phyloP scores from a whole-genome alignment of 2,888 invertebrate genomes.

The Leucozona laternaria region DNA sequence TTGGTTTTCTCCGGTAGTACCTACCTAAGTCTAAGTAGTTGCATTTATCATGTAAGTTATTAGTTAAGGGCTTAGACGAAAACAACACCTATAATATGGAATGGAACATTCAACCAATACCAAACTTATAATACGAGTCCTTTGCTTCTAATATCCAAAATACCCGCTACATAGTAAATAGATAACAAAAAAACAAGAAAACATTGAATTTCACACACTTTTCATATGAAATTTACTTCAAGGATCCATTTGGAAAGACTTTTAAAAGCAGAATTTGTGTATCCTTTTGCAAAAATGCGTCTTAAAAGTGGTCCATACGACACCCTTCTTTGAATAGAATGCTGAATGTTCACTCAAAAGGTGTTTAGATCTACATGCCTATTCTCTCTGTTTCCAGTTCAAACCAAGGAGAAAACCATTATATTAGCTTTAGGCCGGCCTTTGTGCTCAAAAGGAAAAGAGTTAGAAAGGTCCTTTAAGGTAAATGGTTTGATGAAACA shows the following conservation, averaged over 20 bases:
- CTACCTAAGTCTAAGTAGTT: too few species aligned
- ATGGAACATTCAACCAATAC: too few species aligned
- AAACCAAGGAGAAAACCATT: slow-evolving; percentile 37
- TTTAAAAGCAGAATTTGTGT: slow-evolving; percentile 2
- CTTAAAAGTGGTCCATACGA: slow-evolving; percentile 14
- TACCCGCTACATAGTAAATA: too few species aligned
- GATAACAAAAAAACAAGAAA: too few species aligned
- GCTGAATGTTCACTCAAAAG: neutral
- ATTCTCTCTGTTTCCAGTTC: neutral
- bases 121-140: too few species aligned
- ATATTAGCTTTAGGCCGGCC: slow-evolving; percentile 40
- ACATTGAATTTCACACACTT: too few species aligned
- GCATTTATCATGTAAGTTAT: too few species aligned
- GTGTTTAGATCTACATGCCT: neutral
- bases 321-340: too few species aligned
- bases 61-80: too few species aligned
- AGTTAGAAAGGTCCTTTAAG: slow-evolving; percentile 16
- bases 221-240: neutral
- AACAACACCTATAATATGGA: too few species aligned
- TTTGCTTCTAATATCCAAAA: too few species aligned
- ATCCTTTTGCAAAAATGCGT: neutral
- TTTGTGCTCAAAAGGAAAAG: slow-evolving; percentile 43
- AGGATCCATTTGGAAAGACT: neutral
- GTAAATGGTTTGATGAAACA: slow-evolving; percentile 26
- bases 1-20: too few species aligned